Percentiles rank a stretch among this genome's conserved stretches.
phyloP scores from a whole-genome alignment of 2,888 invertebrate species.

The Habrosyne pyritoides region DNA sequence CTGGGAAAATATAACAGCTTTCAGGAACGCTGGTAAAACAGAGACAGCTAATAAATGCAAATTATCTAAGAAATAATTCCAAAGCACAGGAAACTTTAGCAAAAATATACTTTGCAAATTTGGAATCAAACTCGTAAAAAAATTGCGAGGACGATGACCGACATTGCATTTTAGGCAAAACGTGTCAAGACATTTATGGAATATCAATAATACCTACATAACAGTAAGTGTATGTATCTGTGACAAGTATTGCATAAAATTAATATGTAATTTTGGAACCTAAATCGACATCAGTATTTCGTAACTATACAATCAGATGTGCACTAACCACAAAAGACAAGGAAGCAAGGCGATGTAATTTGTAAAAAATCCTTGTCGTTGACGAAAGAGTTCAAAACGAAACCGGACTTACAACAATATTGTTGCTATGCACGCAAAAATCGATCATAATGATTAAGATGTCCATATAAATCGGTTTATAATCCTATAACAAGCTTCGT shows the following conservation, averaged over 20 bases:
- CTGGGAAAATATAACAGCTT: no score
- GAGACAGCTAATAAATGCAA: no score
- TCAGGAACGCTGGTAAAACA: no score
- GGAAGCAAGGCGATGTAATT: background rate
- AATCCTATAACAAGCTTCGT: no score
- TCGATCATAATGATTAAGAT: no score
- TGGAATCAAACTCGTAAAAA: slow-evolving; percentile 6
- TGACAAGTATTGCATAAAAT: slow-evolving; percentile 3
- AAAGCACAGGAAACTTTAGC: no score
- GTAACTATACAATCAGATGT: background rate
- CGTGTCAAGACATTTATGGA: background rate
- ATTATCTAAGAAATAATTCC: no score
- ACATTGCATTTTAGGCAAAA: background rate
- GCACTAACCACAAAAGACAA: background rate
- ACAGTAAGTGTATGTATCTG: background rate
- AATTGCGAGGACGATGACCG: background rate
- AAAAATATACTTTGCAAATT: background rate
- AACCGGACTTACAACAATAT: no score
- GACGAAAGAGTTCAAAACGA: no score
- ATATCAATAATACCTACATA: slow-evolving; percentile 1
- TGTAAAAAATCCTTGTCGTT: no score
- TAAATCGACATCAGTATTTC: background rate
- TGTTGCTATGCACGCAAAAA: no score
- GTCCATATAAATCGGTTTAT: no score
- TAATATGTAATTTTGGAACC: background rate